phyloP scores from a whole-genome alignment of 1,140 invertebrate genomes.

The Procambarus virginalis region DNA sequence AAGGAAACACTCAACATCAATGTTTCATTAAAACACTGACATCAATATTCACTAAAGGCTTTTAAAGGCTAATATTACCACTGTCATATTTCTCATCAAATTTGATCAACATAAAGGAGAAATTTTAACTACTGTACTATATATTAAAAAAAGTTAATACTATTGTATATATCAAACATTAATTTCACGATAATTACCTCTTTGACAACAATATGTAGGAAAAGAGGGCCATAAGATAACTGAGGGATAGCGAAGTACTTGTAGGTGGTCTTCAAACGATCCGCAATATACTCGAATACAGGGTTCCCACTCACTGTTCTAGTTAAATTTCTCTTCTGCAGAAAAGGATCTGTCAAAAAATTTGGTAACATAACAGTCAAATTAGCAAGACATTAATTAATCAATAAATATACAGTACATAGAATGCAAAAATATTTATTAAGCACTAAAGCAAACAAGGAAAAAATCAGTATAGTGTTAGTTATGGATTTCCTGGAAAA shows the following conservation, averaged over 20 bases:
- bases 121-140: too few relatives aligned
- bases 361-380: neutral
- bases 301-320: constrained; percentile 74
- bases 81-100: too few relatives aligned
- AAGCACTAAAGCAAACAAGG: too few relatives aligned
- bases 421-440: too few relatives aligned
- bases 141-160: neutral
- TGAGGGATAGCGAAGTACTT: constrained; percentile 76
- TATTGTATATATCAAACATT: neutral
- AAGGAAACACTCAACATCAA: too few relatives aligned
- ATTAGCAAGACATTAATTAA: neutral
- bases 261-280: constrained; percentile 74
- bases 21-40: too few relatives aligned
- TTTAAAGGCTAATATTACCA: too few relatives aligned
- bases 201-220: constrained; percentile 68
- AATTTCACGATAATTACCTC: constrained; percentile 23
- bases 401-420: too few relatives aligned
- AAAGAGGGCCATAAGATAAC: constrained; percentile 71
- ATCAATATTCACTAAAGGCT: too few relatives aligned
- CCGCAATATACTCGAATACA: constrained; percentile 76
- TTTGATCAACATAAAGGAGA: too few relatives aligned
- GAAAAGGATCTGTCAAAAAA: constrained; percentile 75
- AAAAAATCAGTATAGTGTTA: too few relatives aligned
- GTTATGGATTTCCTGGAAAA: too few relatives aligned
- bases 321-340: constrained; percentile 75